Evolutionary conservation across 2,888 invertebrate species (phyloP), one percentile per base, ranked within the genome.

Genomic region (Chymomyza amoena): DNA sequence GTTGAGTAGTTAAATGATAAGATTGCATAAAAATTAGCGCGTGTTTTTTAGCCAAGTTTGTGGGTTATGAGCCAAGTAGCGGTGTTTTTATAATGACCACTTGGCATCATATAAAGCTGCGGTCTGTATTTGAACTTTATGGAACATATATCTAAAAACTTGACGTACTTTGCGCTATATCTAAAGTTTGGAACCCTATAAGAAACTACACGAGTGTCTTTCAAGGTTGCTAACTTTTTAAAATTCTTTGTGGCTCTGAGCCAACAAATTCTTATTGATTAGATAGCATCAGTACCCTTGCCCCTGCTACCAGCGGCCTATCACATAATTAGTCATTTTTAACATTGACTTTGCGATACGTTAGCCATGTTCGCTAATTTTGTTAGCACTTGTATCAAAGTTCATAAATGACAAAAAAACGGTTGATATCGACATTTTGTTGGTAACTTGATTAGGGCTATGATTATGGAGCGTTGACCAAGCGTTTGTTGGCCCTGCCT

Each of bases 11-110:
- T 45, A 13, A 45, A 0, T 45, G 88, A 84, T 84, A 84, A 84
- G 88, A 87, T 84, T 87, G 88, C 56, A 60, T 32, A 80, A 73
- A 64, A 73, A 66, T 61, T 39, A 71, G 54, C 52, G 57, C 28
- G 57, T 36, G 51, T 16, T 16, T 16, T 16, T 45, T 62, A n/a
- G 39, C 9, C 36, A 16, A 18, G 54, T 86, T 78, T 84, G 75
- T 79, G 67, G 60, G 59, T 36, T 68, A 52, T 56, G 61, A n/a
- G n/a, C 54, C 68, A 57, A 65, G 18, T 50, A 69, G 84, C 86
- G 87, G 87, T 73, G 73, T 72, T 70, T 75, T 72, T 80, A 63
- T 76, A 70, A 74, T 61, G 28, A 28, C 16, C 3, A n/a, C 32
- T 32, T 32, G 7, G 32, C 32, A 51, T n/a, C 16, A 54, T 54